phyloP scores from a whole-genome alignment of 2,113 vertebrate species.

The Cheilinus undulatus region DNA sequence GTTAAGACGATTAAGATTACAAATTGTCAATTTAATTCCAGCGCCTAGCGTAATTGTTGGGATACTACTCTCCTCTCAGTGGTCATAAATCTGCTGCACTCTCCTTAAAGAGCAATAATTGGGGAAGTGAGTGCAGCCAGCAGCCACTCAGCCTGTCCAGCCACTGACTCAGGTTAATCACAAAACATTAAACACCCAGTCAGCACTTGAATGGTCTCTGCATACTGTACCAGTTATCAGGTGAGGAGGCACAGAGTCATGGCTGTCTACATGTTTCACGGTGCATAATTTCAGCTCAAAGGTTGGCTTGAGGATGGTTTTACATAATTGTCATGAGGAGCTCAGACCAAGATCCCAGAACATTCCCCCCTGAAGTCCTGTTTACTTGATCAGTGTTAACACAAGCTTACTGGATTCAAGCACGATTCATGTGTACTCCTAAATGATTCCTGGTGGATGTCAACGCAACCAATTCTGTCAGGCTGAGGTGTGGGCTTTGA shows the following conservation, averaged over 20 bases:
- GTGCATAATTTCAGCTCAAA: too few relatives aligned
- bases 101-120: conserved; percentile 75
- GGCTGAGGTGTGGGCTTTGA: too few relatives aligned
- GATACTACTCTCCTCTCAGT: conserved; percentile 58
- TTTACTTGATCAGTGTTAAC: too few relatives aligned
- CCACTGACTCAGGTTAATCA: conserved; percentile 64
- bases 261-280: too few relatives aligned
- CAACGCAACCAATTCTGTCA: too few relatives aligned
- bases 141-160: conserved; percentile 35
- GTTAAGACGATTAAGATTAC: conserved; percentile 78
- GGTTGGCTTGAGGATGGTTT: too few relatives aligned
- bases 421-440: too few relatives aligned
- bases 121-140: conserved; percentile 38
- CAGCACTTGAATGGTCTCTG: conserved; percentile 22
- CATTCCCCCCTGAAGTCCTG: too few relatives aligned
- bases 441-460: too few relatives aligned
- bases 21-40: conserved; percentile 81
- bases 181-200: conserved; percentile 64
- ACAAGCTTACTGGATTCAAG: too few relatives aligned
- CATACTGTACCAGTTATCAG: conserved; percentile 16
- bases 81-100: conserved; percentile 68
- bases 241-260: conserved; percentile 9
- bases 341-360: too few relatives aligned
- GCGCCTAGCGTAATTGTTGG: conserved; percentile 70
- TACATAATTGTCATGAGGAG: too few relatives aligned